Evolutionary conservation across 2,797 vertebrate species (phyloP).

Genomic region (Falco concolor): DNA sequence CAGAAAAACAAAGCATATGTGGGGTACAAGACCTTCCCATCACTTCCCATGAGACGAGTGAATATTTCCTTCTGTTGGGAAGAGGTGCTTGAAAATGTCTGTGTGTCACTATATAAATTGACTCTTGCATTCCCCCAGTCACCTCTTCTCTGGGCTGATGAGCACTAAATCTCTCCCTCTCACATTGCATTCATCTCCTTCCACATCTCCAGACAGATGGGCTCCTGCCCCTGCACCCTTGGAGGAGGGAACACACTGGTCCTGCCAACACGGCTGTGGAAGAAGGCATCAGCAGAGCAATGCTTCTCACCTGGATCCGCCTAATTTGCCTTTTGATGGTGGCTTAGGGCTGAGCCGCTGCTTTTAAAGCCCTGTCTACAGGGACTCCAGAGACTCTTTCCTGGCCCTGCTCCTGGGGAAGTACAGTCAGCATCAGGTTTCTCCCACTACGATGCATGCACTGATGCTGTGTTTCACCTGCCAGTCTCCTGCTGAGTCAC

Average conservation of each 20-base stretch:
- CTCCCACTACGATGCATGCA: rapidly evolving
- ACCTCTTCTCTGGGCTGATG: background rate
- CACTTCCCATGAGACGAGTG: background rate
- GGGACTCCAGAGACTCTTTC: background rate
- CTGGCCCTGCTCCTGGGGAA: background rate
- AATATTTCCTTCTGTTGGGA: background rate
- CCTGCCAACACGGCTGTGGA: background rate
- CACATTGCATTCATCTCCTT: background rate
- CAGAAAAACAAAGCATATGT: background rate
- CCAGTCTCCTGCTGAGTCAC: constrained; percentile 11
- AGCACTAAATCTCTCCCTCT: background rate
- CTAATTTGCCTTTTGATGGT: background rate
- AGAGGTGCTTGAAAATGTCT: background rate
- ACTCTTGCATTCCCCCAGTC: background rate
- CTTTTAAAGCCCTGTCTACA: background rate
- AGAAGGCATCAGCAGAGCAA: rapidly evolving
- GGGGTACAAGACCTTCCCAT: background rate
- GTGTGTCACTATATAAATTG: background rate
- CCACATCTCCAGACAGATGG: background rate
- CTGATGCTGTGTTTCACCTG: background rate
- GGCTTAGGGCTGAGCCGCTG: background rate
- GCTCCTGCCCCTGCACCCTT: background rate
- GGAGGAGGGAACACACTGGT: background rate
- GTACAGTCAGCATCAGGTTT: rapidly evolving
- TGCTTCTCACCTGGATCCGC: background rate